Evolutionary conservation across 1,140 invertebrate genomes (phyloP).

Genomic region (Procambarus virginalis): DNA sequence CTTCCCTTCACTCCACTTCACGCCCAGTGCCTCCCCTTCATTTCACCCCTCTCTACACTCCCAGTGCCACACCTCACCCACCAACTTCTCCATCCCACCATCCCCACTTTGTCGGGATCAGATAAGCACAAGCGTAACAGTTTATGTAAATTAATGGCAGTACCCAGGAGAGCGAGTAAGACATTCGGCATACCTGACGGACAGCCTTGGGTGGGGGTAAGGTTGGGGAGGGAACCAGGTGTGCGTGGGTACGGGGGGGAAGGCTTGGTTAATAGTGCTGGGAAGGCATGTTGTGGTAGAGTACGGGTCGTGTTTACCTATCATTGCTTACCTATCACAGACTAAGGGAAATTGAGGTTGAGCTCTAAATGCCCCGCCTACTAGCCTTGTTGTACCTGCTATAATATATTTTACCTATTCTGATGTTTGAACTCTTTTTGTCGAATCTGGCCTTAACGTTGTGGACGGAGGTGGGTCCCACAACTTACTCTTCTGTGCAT

Average conservation of each 20-base stretch:
- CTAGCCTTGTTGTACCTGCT: no score
- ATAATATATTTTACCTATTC: no score
- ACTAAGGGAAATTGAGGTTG: no score
- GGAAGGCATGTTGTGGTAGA: no score
- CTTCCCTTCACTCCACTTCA: background rate
- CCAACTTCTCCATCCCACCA: background rate
- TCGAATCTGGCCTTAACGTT: no score
- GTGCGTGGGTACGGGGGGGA: background rate
- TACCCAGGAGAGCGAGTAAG: slow-evolving; percentile 5
- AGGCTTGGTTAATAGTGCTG: background rate
- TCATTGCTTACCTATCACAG: no score
- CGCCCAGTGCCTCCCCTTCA: background rate
- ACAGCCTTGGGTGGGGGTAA: background rate
- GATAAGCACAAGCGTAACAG: slow-evolving; percentile 36
- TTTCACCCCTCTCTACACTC: no score
- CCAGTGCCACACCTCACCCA: background rate
- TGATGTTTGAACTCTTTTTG: no score
- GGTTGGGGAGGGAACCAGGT: background rate
- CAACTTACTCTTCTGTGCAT: no score
- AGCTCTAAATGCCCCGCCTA: no score
- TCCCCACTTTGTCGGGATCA: slow-evolving; percentile 36
- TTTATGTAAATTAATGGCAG: slow-evolving; percentile 42
- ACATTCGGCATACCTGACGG: background rate
- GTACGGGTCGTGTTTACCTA: no score
- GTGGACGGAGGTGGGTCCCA: no score